Evolutionary conservation across 2,888 invertebrate species (phyloP), one percentile per base, ranked within the genome.

Genomic region (Pseudanteris insignis): DNA sequence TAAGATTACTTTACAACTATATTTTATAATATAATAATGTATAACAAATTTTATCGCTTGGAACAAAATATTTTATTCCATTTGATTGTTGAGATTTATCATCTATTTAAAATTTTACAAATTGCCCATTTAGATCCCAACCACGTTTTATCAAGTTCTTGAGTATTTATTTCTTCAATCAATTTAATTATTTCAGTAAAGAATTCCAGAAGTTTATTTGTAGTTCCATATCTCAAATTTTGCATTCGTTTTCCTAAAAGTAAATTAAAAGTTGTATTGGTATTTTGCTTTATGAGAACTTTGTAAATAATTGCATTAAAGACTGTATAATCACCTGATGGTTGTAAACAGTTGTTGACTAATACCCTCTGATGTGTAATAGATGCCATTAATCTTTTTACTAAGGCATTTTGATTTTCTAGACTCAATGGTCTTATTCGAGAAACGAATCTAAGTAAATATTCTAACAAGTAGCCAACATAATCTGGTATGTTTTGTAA

Each of bases 391-490:
- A 90, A 76, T 14, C 89, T 83, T 70, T 85, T 86, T 40, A 89
- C 78, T 2, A 90, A 81, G 55, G 86, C 83, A 21, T 85, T 82
- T 69, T 86, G 86, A 59, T 84, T 84, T 55, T 84, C 84, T 18
- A 85, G 83, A 2, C 84, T 82, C 51, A 88, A 81, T 0, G 88
- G 88, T 26, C 87, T 84, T 1, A 91, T 80, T 47, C 89, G 86
- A 4, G 84, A 85, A 18, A 90, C 78, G 72, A 91, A 89, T 61
- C 88, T 84, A 6, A 90, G 78, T 4, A 90, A 73, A 75, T 91
- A 91, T 74, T 90, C 90, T n/a, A 89, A 72, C 0, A 89, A 83
- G 71, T 86, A 87, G 54, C 86, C 83, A 63, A 86, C 85, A 69
- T 85, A 88, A 76, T 82, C 72, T 21, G 83, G 81, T 66, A 88